Base-by-base conservation (phyloP, 2,797 vertebrate species). In the Cuculus canorus region DNA sequence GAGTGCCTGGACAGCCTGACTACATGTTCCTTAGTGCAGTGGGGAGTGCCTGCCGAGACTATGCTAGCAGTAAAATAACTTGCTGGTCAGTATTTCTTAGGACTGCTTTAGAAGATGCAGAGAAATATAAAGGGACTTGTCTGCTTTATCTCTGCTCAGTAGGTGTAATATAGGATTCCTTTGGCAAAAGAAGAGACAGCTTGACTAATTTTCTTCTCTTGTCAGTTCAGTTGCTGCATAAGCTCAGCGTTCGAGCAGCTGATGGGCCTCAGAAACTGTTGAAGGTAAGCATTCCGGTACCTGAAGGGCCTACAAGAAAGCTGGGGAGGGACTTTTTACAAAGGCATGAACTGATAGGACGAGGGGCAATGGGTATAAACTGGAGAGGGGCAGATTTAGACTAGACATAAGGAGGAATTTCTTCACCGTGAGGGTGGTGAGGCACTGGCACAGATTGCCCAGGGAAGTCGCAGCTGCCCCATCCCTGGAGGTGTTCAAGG, bases 141-240 rank as follows among this genome's bases (percentile, higher is more conserved):
- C 28, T 83, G 2, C 2, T 32, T 83, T 19, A 61, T 37, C 45
- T 82, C 10, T 21, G 17, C 11, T 50, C 1, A 4, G 11, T 19
- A 35, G 33, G 11, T 14, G n/a, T 24, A 76, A 59, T 13, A 50
- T 14, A 17, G n/a, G 19, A 65, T 92, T 50, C 5, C 8, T 78
- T 27, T 33, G 33, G 30, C 24, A 69, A 79, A 59, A 50, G 24
- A 41, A n/a, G 19, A 39, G 18, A 13, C 28, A 33, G n/a, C 19
- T 59, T 22, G 77, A 52, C 16, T 73, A 17, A 24, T 3, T 81
- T 17, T 76, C 7, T 82, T 77, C 45, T 82, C 32, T 75, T n/a
- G 32, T 79, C 79, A 99, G 99, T 99, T 97, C 99, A 99, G 97
- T 97, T 99, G 92, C 97, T 99, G 95, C 99, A 99, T 94, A 99